Base-by-base conservation (phyloP, 2,888 invertebrate genomes). In the Oligia latruncula region DNA sequence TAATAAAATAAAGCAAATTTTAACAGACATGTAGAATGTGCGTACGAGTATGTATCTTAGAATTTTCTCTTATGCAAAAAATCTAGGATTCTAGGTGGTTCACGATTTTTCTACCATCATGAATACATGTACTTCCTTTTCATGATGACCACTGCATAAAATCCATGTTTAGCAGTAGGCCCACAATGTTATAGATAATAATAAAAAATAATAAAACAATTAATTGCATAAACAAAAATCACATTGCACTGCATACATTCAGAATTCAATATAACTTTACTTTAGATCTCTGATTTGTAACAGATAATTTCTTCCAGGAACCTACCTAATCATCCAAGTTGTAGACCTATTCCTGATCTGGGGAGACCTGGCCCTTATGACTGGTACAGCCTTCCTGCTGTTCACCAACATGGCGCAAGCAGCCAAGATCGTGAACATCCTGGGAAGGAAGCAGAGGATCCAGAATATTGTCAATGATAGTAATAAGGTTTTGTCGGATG, bases 341-440 rank as follows among this genome's bases (percentile, higher is more conserved):
- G 93, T 96, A 5, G 97, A 97, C 87, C 87, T 97, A 73, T 93
- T 93, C 77, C 87, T 94, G 55, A 96, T 97, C 20, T 96, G 97
- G 97, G 97, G 97, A 0, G 90, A 97, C 87, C 89, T 97, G 11
- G 94, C 95, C 0, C 89, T 95, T 74, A 97, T 97, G 97, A 97
- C 97, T 0, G 94, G 93, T 2, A 94, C 94, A 0, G 95, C 96
- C 0, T 97, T 96, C 88, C 86, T 97, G 2, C 92, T 97, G 40
- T 95, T 96, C 90, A 97, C 97, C 0, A 97, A 96, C 88, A 80
- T 97, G 85, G 95, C 96, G 0, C 96, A 97, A 40, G 92, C 93
- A 0, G 90, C 92, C 15, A 97, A 97, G 92, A 93, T 97, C 78
- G 81, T 94, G 64, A 96, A 95, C 83, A 88, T 96, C 17, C 79